Conservation (phyloP, 2,888 invertebrate species). For the Himalopsyche kuldschensis region DNA sequence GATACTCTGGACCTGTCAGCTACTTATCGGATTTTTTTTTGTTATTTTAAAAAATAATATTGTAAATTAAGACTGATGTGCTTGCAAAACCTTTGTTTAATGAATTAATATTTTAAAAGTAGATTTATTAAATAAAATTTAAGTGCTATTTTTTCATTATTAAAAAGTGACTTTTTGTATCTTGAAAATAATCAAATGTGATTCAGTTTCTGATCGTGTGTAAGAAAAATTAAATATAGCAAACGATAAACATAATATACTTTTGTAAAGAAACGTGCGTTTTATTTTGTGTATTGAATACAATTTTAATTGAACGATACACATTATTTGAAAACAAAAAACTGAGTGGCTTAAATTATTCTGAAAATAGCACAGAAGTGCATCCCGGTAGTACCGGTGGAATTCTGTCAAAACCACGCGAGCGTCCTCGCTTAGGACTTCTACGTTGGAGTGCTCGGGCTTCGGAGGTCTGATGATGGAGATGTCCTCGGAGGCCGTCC, state of each 20-base stretch:
- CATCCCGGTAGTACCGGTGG: background rate
- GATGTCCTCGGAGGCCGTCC: slow-evolving; percentile 43
- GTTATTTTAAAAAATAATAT: background rate
- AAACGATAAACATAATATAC: background rate
- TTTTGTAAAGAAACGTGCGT: background rate
- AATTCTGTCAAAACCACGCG: background rate
- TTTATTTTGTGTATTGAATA: background rate
- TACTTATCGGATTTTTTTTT: background rate
- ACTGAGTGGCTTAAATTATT: background rate
- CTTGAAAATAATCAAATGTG: background rate
- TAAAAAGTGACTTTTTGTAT: background rate
- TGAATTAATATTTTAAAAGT: background rate
- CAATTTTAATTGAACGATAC: background rate
- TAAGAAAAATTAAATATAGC: background rate
- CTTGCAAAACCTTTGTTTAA: background rate
- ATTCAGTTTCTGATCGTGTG: background rate
- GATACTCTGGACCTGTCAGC: background rate
- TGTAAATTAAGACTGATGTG: background rate
- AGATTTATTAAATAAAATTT: background rate
- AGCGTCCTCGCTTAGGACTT: background rate
- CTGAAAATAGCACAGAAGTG: background rate
- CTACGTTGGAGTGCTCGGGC: slow-evolving; percentile 44
- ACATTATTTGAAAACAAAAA: background rate
- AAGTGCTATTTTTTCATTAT: background rate
- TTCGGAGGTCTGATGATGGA: slow-evolving; percentile 40